Base-by-base conservation (phyloP, 2,888 invertebrate species). In the Chydorus sphaericus region DNA sequence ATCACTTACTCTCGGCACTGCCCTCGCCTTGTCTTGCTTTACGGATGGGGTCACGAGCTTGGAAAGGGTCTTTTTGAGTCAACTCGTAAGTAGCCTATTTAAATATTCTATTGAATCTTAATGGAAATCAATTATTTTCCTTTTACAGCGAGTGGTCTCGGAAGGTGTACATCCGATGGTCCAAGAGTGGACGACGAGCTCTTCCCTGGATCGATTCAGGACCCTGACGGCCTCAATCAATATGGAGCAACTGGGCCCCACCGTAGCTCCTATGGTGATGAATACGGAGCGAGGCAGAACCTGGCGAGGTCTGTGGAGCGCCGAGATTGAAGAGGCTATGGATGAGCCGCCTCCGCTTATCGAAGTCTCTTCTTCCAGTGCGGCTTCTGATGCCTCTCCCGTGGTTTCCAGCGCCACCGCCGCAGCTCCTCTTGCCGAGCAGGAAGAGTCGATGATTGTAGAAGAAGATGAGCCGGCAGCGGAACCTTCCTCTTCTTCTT, bases 1-100 rank as follows among this genome's bases (percentile, higher is more conserved):
- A 16, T 63, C 67, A 39, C 55, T 71, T 14, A 65, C 66, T 7
- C 68, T 70, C 59, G 60, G 68, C 48, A 64, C 69, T 55, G 65
- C 66, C 10, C 63, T 73, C 51, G 64, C 67, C 49, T 61, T 68
- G 11, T 60, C 66, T 57, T 72, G 72, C 63, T 67, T 72, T 48
- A 62, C 62, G 7, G 68, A 68, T 59, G 71, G 70, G 11, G 61
- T 63, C 56, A 60, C 64, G 33, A 69, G 67, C 4, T 62, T 72
- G 14, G 67, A 70, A 52, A 59, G 63, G 39, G 64, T 72, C 54
- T 61, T 72, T 8, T 64, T 66, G 31, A 61, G 63, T 28, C 66
- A 68, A 63, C 63, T 72, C 63, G 73, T 72, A 62, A 65, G 68
- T 64, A 8, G 48, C 33, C 7, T 31, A 4, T 11, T 33, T 44